Base-by-base conservation (phyloP, 2,888 invertebrate genomes). In the Cerceris ruficornis region DNA sequence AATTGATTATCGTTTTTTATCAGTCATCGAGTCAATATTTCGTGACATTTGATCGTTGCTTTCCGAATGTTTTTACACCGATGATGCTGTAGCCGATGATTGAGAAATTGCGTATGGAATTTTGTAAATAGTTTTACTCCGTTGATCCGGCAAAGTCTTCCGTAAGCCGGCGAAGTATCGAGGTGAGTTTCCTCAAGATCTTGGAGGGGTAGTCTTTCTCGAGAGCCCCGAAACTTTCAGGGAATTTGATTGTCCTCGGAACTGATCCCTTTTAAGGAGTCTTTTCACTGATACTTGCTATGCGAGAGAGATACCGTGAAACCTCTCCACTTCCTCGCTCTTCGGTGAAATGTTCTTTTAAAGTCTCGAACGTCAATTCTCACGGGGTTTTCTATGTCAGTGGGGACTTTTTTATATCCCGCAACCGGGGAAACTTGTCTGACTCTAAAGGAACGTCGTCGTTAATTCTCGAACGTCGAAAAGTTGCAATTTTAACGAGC, bases 171-270 rank as follows among this genome's bases (percentile, higher is more conserved):
- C 28, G 4, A 28, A 28, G 28, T 28, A 28, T 28, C 11, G 11
- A 11, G 46, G 46, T 11, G 11, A 46, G 6, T 46, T 11, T 46
- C 9, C 11, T 46, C 46, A 46, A 8, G 46, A 8, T 46, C 11
- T 11, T 11, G 46, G 57, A 58, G 49, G n/a, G 41, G 14, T 39
- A 7, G 7, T 52, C n/a, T 28, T 0, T 11, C 43, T 14, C 14
- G 60, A 2, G 15, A 65, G 64, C 39, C 39, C n/a, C 39, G 9
- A 6, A 28, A 28, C 43, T 66, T 65, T 17, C 61, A 57, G 42
- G 6, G 8, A 55, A 39, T 64, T 64, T n/a, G 70, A 66, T 65
- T 58, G 28, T 55, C 54, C 58, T 17, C 9, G 17, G 39, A 46
- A 52, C 13, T 14, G 28, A 39, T 15, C 41, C n/a, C 7, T 6